A percentile compares a stretch with the other conserved stretches of the same genome.
These are phyloP conservation scores for Takifugu rubripes DNA, from an alignment of 2,797 vertebrate genomes.

Conservation along the genomic window DNA sequence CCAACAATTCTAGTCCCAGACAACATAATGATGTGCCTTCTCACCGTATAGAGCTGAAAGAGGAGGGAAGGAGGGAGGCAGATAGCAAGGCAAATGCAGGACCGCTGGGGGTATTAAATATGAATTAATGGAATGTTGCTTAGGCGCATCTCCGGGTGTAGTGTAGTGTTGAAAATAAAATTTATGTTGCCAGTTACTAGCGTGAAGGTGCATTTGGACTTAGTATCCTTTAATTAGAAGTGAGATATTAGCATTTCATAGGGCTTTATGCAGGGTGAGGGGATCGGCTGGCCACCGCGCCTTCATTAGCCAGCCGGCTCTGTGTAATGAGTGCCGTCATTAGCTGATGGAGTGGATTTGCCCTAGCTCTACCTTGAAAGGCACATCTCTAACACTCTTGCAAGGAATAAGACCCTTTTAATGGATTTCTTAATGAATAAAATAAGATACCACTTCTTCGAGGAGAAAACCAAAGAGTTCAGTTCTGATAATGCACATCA, in stretches of 20 bases:
- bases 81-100: constrained; percentile 42
- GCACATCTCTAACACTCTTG: constrained; percentile 95
- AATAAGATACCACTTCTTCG: constrained; percentile 94
- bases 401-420: constrained; percentile 89
- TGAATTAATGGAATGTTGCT: constrained; percentile 78
- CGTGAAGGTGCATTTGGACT: constrained; percentile 89
- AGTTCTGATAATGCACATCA: constrained; percentile 80
- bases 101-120: constrained; percentile 71
- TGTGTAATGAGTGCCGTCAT: constrained; percentile 99
- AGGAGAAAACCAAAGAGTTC: constrained; percentile 91
- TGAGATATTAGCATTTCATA: constrained; percentile 99
- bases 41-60: constrained; percentile 46
- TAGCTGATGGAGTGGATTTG: constrained; percentile 99
- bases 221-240: constrained; percentile 98
- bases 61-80: constrained; percentile 36
- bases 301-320: constrained; percentile 96
- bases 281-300: constrained; percentile 88
- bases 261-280: constrained; percentile 93
- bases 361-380: constrained; percentile 97
- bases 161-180: constrained; percentile 73
- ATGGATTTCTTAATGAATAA: constrained; percentile 98
- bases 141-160: constrained; percentile 68
- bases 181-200: constrained; percentile 77
- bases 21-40: constrained; percentile 49
- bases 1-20: constrained; percentile 35